Percentiles rank a stretch among this genome's conserved stretches.
Evolutionary conservation across 1,140 invertebrate genomes (phyloP).

Genomic region (Scaptomyza graminum): DNA sequence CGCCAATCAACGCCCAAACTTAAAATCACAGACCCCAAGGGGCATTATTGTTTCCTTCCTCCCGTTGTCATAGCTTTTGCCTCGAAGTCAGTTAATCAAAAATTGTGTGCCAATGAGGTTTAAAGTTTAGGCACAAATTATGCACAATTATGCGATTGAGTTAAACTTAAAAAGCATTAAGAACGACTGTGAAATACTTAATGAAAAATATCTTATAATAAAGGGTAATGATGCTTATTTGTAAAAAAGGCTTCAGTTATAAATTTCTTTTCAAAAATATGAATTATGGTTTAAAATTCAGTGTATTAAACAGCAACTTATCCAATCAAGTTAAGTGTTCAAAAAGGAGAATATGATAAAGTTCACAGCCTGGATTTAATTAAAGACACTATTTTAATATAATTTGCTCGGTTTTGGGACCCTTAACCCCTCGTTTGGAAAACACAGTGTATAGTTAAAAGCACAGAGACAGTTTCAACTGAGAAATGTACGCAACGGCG

Average conservation of each 20-base stretch:
- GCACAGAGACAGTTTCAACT: constrained; percentile 35
- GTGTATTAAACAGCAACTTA: too few relatives aligned
- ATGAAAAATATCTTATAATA: background rate
- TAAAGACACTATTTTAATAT: too few relatives aligned
- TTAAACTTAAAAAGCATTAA: background rate
- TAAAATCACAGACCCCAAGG: constrained; percentile 1
- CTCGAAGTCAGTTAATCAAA: constrained; percentile 42
- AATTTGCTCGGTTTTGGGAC: too few relatives aligned
- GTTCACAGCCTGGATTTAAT: too few relatives aligned
- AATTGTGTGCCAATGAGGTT: constrained; percentile 10
- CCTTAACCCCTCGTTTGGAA: too few relatives aligned
- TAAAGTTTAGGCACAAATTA: constrained; percentile 40
- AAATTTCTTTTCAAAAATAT: too few relatives aligned
- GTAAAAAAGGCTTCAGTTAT: too few relatives aligned
- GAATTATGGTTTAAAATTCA: too few relatives aligned
- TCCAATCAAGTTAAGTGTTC: too few relatives aligned
- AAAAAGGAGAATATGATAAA: too few relatives aligned
- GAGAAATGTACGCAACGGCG: constrained; percentile 16
- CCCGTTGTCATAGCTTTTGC: background rate
- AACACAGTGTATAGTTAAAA: constrained; percentile 13
- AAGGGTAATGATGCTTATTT: too few relatives aligned
- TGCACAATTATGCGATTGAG: constrained; percentile 55
- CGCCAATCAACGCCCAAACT: constrained; percentile 74
- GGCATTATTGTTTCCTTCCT: background rate
- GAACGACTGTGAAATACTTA: background rate